Evolutionary conservation across 2,113 vertebrate species (phyloP), one percentile per base, ranked within the genome.

Genomic region (Pristiophorus japonicus): DNA sequence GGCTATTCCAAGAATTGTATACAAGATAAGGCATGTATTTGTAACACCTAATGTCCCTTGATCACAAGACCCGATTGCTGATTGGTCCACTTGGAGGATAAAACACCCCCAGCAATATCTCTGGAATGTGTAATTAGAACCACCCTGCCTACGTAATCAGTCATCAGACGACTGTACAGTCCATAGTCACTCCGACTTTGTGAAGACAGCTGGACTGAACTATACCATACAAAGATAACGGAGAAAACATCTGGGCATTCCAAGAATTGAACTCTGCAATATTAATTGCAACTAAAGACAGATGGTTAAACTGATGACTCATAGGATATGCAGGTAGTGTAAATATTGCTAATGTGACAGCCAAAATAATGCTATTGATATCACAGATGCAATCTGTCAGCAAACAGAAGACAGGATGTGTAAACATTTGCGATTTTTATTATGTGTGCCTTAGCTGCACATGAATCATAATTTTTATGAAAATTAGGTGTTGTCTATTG

Each of bases 401-500:
- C 59, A 92, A 63, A 65, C 14, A 42, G 88, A 63, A 63, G 88
- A 10, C 78, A n/a, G 88, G n/a, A 92, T 63, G 34, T 63, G 34
- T 63, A 91, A 91, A 63, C 88, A 91, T 6, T 65, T 16, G 22
- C n/a, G 88, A 10, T 45, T 38, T 92, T 92, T 92, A 92, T 63
- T 92, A 24, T 2, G 34, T 18, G 0, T 92, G 34, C 34, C 59
- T 63, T 92, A 18, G 34, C 42, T 88, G 47, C 47, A 88, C n/a
- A 63, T 92, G 88, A 92, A 92, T 87, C 84, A 87, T 91, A 14
- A 91, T 62, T 91, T n/a, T 91, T 91, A 91, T 92, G 34, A 92
- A 65, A 38, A 63, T 63, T 88, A 88, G 88, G 14, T 22, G 4
- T 42, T 81, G 78, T 20, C 14, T 10, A 16, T 92, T 65, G 55